Evolutionary conservation across 2,113 vertebrate species (phyloP).

Genomic region (Girardinichthys multiradiatus): DNA sequence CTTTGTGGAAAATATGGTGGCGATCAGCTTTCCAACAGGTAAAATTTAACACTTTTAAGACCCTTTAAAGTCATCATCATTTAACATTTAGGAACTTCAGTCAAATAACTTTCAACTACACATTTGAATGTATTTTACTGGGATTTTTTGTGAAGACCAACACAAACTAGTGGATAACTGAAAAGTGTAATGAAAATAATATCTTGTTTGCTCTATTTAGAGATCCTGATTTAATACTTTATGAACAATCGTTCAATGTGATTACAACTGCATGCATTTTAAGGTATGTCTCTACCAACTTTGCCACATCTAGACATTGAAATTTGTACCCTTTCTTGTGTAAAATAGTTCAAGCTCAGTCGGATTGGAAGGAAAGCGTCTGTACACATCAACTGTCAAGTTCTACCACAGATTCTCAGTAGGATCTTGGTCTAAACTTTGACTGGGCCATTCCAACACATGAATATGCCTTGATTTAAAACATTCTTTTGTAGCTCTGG

Average conservation of each 20-base stretch:
- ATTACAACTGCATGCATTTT: no score
- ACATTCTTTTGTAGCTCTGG: not conserved
- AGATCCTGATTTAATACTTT: no score
- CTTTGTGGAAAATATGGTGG: conserved; percentile 54
- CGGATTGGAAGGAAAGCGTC: not conserved
- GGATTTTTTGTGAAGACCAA: no score
- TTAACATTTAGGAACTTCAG: no score
- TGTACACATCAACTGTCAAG: not conserved
- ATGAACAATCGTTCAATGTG: no score
- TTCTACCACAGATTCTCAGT: not conserved
- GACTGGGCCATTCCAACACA: not conserved
- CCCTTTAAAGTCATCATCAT: not conserved
- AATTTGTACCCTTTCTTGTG: not conserved
- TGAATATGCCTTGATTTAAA: not conserved
- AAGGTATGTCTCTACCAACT: no score
- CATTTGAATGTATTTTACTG: no score
- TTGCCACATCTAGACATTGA: no score
- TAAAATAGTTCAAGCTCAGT: not conserved
- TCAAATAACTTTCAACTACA: no score
- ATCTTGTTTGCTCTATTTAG: no score
- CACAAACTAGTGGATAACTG: no score
- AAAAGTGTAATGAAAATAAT: no score
- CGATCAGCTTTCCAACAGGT: conserved; percentile 61
- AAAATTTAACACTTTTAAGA: conserved; percentile 23
- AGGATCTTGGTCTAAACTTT: not conserved